Evolutionary conservation across 2,113 vertebrate species (phyloP), one percentile per base, ranked within the genome.

Genomic region (Rhea pennata): DNA sequence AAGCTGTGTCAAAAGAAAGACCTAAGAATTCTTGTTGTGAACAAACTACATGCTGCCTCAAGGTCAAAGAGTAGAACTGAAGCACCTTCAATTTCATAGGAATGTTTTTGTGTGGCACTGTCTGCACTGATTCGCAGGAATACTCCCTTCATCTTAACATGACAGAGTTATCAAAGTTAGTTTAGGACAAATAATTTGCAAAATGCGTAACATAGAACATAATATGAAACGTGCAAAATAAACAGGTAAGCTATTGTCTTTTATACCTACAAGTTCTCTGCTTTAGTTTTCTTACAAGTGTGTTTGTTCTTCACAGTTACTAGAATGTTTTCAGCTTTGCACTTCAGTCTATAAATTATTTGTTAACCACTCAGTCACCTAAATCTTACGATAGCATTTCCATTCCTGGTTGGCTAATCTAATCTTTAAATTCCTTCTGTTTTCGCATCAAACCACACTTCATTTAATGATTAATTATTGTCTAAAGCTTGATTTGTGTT

Each of bases 71-170:
- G 64, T 12, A 36, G 20, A 58, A 42, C 0, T 9, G 8, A 6
- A 65, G 56, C 64, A 54, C 40, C 31, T 61, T 33, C 83, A 6
- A 0, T 7, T 31, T 31, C 58, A 39, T 2, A 2, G 1, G 22
- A 33, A 0, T 3, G 54, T 36, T 8, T 15, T 53, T 4, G 69
- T 0, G 7, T 46, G 56, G 24, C 40, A 2, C 26, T 40, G 53
- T 5, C 71, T 11, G 75, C n/a, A 4, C 40, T 11, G 26, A 12
- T 12, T 9, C 77, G 13, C 1, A 10, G 62, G 56, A 40, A 8
- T 11, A 21, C 9, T 67, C 59, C 64, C 15, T 40, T 19, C 70
- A 24, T 1, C 33, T 9, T 5, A 17, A 26, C 5, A 0, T 2
- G 40, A 48, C 33, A 7, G 27, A 77, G 54, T 53, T 56, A 56